Percentiles rank a stretch among this genome's conserved stretches.
Evolutionary conservation across 2,888 invertebrate species (phyloP).

Genomic region (Empis stercorea): DNA sequence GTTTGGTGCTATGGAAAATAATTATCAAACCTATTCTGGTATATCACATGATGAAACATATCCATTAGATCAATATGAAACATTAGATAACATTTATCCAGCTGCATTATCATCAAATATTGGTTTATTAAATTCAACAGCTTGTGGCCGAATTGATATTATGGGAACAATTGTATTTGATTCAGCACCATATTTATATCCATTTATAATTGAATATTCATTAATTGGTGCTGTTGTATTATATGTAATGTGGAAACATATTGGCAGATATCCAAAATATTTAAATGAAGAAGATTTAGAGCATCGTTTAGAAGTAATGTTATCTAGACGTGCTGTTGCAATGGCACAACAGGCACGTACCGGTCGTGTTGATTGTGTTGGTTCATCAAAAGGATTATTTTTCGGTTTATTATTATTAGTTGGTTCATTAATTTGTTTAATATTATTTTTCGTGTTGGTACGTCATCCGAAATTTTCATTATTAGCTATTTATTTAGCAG

Average conservation of each 20-base stretch:
- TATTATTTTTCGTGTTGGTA: slow-evolving; percentile 89
- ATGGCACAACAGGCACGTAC: slow-evolving; percentile 72
- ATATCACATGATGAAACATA: slow-evolving; percentile 31
- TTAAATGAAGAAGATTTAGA: slow-evolving; percentile 73
- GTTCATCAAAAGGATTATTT: slow-evolving; percentile 87
- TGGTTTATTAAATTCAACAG: slow-evolving; percentile 40
- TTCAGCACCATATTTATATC: slow-evolving; percentile 88
- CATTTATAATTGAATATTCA: slow-evolving; percentile 92
- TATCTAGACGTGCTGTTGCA: slow-evolving; percentile 74
- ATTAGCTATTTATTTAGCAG: slow-evolving; percentile 79
- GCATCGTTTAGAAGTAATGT: slow-evolving; percentile 76
- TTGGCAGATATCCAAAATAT: slow-evolving; percentile 72
- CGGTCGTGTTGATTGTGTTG: slow-evolving; percentile 85
- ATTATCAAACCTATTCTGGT: slow-evolving; percentile 32
- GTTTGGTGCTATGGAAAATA: slow-evolving; percentile 30
- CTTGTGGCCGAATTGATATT: slow-evolving; percentile 72
- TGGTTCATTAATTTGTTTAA: slow-evolving; percentile 82
- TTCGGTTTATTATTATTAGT: slow-evolving; percentile 81
- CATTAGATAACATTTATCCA: slow-evolving; percentile 45
- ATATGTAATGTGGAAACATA: slow-evolving; percentile 94
- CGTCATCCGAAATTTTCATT: slow-evolving; percentile 71
- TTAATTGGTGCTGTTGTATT: slow-evolving; percentile 89
- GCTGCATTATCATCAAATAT: slow-evolving; percentile 42
- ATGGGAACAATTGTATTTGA: slow-evolving; percentile 89
- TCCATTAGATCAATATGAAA: slow-evolving; percentile 38